Base-by-base conservation (phyloP, 1,140 invertebrate species). In the Choristoneura fumiferana region DNA sequence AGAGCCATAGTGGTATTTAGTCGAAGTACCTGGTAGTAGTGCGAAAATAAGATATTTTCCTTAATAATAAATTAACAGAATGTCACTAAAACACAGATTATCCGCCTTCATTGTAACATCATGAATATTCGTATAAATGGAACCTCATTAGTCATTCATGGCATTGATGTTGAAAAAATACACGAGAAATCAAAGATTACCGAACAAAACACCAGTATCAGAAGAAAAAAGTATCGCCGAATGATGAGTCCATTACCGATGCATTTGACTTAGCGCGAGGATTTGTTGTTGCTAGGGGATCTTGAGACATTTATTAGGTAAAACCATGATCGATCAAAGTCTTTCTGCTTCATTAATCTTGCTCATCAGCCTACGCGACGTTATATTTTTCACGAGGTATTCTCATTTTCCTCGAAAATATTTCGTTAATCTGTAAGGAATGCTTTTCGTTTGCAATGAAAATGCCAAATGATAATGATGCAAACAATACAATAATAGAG, bases 301-400 rank as follows among this genome's bases (percentile, higher is more conserved):
- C 67, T 61, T 55, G 64, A 60, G 68, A 73, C 70, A 76, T 76
- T 73, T 76, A 73, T 73, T 73, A 77, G 67, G 69, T 69, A 77
- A 81, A 82, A 78, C 71, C 78, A 67, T 67, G 72, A 84, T 84
- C 78, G 79, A 82, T 84, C 78, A 82, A 79, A 76, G 75, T 81
- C 74, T 78, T 81, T 79, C 68, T 69, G 70, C 55, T 81, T 82
- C 81, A 82, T 84, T 84, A 84, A 84, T 84, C 81, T 78, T 79
- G 71, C 78, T 79, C 81, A 82, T 81, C 74, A 84, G 63, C 57
- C 45, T 67, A 63, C 71, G 69, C 65, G 70, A 70, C 64, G 61
- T 67, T 71, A 77, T 77, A 80, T 77, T 79, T 81, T 73, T 61
- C 73, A 69, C 60, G 60, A 73, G 68, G 68, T 72, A 70, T 63